phyloP scores from a whole-genome alignment of 2,797 vertebrate species.

The Cryptoprocta ferox region DNA sequence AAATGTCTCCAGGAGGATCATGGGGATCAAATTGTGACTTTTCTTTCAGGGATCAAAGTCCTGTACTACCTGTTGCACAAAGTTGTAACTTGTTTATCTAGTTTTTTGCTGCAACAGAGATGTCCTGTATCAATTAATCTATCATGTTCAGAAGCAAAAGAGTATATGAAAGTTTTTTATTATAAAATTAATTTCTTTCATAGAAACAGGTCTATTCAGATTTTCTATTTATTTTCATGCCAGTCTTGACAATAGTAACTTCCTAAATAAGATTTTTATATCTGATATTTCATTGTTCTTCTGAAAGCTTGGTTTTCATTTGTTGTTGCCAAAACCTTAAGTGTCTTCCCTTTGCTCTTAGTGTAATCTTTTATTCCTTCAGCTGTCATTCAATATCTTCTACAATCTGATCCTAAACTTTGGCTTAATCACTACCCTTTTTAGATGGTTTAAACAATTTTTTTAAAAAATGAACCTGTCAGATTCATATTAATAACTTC shows the following conservation, averaged over 20 bases:
- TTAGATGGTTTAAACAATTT: not conserved
- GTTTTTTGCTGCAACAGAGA: not conserved
- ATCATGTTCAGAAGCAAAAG: not conserved
- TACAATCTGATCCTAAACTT: not conserved
- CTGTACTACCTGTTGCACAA: not conserved
- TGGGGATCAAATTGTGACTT: not conserved
- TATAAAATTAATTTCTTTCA: constrained; percentile 14
- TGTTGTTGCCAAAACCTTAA: not conserved
- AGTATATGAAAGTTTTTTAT: not conserved
- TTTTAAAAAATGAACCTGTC: not conserved
- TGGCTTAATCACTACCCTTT: not conserved
- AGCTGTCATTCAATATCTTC: not conserved
- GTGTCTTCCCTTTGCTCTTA: not conserved
- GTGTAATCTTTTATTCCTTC: not conserved
- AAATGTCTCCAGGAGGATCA: not conserved
- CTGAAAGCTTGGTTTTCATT: not conserved
- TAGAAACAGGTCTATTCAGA: not conserved
- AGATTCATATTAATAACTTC: not conserved
- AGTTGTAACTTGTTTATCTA: not conserved
- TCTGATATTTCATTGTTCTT: not conserved
- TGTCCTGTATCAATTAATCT: not conserved
- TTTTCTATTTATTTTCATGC: not conserved
- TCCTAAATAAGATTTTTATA: not conserved
- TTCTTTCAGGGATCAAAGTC: not conserved
- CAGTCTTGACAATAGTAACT: not conserved